phyloP scores from a whole-genome alignment of 2,797 vertebrate genomes.

The Gymnoscopelus braueri region DNA sequence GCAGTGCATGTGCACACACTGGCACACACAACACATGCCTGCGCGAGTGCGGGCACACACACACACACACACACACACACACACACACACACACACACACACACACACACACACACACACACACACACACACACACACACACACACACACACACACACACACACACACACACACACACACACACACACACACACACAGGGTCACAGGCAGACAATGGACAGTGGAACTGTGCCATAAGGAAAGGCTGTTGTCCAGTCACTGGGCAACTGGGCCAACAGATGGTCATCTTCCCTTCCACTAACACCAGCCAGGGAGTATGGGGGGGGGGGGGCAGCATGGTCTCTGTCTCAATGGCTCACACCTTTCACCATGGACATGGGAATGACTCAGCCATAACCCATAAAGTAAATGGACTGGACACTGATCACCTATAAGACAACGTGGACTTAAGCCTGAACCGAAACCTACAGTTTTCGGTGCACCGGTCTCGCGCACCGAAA shows the following conservation, averaged over 20 bases:
- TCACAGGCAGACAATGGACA: conserved; percentile 72
- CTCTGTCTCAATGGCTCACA: conserved; percentile 46
- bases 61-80: conserved; percentile 20
- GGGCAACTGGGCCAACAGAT: conserved; percentile 83
- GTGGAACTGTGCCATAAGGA: conserved; percentile 77
- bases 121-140: too few relatives aligned
- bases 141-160: conserved; percentile 12
- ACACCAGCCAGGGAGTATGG: conserved; percentile 58
- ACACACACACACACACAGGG: not conserved
- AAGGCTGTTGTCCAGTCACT: conserved; percentile 78
- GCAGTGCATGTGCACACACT: not conserved
- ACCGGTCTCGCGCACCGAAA: too few relatives aligned
- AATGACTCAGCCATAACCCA: conserved; percentile 70
- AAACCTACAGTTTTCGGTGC: conserved; percentile 3
- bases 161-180: conserved; percentile 5
- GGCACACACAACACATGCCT: not conserved
- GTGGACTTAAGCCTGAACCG: conserved; percentile 31
- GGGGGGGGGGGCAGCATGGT: conserved; percentile 40
- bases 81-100: not conserved
- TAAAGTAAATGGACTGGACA: conserved; percentile 64
- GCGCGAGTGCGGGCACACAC: conserved; percentile 13
- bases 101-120: conserved; percentile 16
- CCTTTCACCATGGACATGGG: conserved; percentile 62
- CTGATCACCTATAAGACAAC: conserved; percentile 44
- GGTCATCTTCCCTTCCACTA: conserved; percentile 80